These are phyloP conservation scores for Gobio occitaniae DNA, from an alignment of 2,797 vertebrate genomes.

Conservation along the genomic window DNA sequence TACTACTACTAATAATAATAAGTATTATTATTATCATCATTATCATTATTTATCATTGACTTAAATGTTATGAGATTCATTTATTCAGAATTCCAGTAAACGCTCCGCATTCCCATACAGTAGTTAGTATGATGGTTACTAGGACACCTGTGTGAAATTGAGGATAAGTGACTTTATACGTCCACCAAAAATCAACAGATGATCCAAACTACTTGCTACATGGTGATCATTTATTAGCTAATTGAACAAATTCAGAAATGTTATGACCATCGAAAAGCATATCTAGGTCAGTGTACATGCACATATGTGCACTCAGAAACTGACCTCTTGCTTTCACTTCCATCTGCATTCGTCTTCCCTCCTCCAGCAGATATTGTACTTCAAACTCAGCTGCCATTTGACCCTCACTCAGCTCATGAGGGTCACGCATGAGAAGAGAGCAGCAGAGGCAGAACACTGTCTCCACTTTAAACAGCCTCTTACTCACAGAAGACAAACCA, in stretches of 20 bases:
- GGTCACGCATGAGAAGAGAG: conserved; percentile 61
- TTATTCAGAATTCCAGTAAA: not conserved
- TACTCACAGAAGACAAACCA: conserved; percentile 63
- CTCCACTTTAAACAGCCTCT: conserved; percentile 44
- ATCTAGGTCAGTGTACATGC: not conserved
- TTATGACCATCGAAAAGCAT: not conserved
- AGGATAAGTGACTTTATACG: not conserved
- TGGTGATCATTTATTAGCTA: not conserved
- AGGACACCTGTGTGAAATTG: not conserved
- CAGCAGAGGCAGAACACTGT: conserved; percentile 63
- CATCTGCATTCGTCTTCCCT: conserved; percentile 60
- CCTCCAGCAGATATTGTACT: conserved; percentile 44
- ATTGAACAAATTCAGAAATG: not conserved
- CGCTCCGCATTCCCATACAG: not conserved
- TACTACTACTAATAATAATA: not conserved
- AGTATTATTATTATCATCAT: no score
- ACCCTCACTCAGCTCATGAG: conserved; percentile 58
- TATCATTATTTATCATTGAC: not conserved
- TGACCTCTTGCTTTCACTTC: conserved; percentile 55
- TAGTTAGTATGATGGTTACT: not conserved
- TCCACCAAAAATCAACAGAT: not conserved
- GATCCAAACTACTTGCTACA: not conserved
- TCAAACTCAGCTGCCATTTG: conserved; percentile 62
- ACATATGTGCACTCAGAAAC: not conserved
- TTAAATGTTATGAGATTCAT: not conserved